phyloP scores from a whole-genome alignment of 1,140 invertebrate genomes.

The Luehdorfia chinensis region DNA sequence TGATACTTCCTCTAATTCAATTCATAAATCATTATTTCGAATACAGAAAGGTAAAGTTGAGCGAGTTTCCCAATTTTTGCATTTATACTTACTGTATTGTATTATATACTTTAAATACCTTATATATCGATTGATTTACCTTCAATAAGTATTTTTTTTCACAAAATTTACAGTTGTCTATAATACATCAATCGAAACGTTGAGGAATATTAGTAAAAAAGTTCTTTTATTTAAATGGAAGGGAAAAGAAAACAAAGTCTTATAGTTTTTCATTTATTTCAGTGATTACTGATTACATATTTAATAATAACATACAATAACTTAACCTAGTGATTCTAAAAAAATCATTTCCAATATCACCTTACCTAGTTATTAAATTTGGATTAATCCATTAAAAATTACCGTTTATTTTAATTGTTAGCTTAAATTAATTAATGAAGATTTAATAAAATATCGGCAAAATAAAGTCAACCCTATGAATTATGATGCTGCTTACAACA shows the following conservation, averaged over 20 bases:
- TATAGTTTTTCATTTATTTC: slow-evolving; percentile 69
- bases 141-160: too few species aligned
- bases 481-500: not conserved
- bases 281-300: slow-evolving; percentile 75
- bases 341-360: slow-evolving; percentile 76
- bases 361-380: slow-evolving; percentile 71
- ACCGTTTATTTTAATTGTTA: slow-evolving; percentile 55
- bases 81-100: too few species aligned
- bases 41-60: too few species aligned
- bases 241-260: slow-evolving; percentile 26
- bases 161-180: too few species aligned
- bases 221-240: too few species aligned
- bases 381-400: slow-evolving; percentile 69
- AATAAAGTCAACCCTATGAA: slow-evolving; percentile 10
- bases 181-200: too few species aligned
- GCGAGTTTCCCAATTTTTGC: too few species aligned
- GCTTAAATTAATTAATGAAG: slow-evolving; percentile 34
- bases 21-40: too few species aligned
- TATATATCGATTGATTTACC: too few species aligned
- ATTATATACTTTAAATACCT: too few species aligned
- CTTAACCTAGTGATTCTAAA: slow-evolving; percentile 75
- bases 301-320: slow-evolving; percentile 72
- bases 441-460: slow-evolving; percentile 23
- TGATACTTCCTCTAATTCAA: too few species aligned
- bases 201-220: too few species aligned